Evolutionary conservation across 2,797 vertebrate genomes (phyloP).

Genomic region (Streptopelia turtur): DNA sequence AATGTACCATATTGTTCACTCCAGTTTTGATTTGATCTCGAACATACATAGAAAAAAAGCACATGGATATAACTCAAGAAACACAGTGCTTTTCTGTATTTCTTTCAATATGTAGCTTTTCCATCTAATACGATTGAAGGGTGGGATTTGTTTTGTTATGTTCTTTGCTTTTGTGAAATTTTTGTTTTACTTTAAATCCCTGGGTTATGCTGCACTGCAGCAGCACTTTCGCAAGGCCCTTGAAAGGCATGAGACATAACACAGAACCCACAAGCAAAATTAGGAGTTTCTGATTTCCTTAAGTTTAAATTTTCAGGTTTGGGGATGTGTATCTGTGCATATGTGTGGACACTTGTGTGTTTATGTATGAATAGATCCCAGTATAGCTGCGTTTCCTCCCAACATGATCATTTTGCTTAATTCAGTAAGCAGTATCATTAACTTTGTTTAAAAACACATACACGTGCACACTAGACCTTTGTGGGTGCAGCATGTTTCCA

Average conservation of each 20-base stretch:
- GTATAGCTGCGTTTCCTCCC: slow-evolving; percentile 60
- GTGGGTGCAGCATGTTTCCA: slow-evolving; percentile 70
- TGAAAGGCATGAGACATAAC: background rate
- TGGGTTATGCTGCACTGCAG: slow-evolving; percentile 38
- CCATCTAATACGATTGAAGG: background rate
- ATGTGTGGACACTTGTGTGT: background rate
- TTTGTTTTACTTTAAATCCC: background rate
- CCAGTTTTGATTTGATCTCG: slow-evolving; percentile 48
- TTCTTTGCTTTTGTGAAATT: background rate
- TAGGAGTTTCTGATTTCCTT: slow-evolving; percentile 47
- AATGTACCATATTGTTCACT: slow-evolving; percentile 38
- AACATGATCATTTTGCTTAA: slow-evolving; percentile 44
- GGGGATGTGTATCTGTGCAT: slow-evolving; percentile 67
- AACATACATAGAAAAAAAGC: background rate
- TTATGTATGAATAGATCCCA: slow-evolving; percentile 64
- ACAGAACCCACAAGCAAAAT: background rate
- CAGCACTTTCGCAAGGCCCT: slow-evolving; percentile 40
- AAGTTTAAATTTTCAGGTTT: slow-evolving; percentile 21
- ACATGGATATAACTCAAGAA: slow-evolving; percentile 26
- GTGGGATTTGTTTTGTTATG: background rate
- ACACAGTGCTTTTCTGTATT: slow-evolving; percentile 45
- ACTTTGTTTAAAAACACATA: slow-evolving; percentile 37
- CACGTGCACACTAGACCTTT: slow-evolving; percentile 11
- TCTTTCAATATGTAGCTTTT: background rate
- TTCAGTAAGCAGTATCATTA: slow-evolving; percentile 53